phyloP scores from a whole-genome alignment of 2,888 invertebrate genomes.

The Ephialtes manifestator region DNA sequence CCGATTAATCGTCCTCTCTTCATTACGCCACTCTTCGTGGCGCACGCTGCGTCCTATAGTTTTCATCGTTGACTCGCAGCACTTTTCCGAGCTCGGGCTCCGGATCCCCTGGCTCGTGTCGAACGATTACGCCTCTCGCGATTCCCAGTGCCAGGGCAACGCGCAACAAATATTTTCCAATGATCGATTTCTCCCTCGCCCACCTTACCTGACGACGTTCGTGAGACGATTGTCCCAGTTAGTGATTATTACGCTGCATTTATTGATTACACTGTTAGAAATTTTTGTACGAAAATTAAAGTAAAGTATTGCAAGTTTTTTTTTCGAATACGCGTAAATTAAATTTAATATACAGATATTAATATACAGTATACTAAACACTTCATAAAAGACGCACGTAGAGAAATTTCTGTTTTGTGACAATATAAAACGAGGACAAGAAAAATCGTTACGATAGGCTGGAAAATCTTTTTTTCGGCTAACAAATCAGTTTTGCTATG shows the following conservation, averaged over 20 bases:
- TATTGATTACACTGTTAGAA: background rate
- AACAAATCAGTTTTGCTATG: too few species aligned
- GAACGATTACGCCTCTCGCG: constrained; percentile 13
- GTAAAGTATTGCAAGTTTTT: too few species aligned
- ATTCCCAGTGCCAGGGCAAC: constrained; percentile 41
- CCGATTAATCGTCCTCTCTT: constrained; percentile 49
- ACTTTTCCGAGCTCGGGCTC: constrained; percentile 27
- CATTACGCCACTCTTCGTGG: constrained; percentile 23
- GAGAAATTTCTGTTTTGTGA: too few species aligned
- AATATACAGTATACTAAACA: too few species aligned
- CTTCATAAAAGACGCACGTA: too few species aligned
- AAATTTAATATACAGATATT: too few species aligned
- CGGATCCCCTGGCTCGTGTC: constrained; percentile 1
- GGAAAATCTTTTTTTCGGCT: too few species aligned
- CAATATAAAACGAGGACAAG: too few species aligned
- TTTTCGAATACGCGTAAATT: too few species aligned
- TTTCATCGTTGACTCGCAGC: constrained; percentile 36
- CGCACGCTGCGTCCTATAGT: background rate
- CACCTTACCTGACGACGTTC: constrained; percentile 71
- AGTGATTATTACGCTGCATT: background rate
- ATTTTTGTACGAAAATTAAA: too few species aligned
- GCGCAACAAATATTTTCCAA: constrained; percentile 75
- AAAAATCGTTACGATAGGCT: too few species aligned
- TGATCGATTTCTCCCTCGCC: constrained; percentile 74
- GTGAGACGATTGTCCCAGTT: constrained; percentile 16